These are phyloP conservation scores for Psittacula echo DNA, from an alignment of 2,797 vertebrate species.

Conservation along the genomic window DNA sequence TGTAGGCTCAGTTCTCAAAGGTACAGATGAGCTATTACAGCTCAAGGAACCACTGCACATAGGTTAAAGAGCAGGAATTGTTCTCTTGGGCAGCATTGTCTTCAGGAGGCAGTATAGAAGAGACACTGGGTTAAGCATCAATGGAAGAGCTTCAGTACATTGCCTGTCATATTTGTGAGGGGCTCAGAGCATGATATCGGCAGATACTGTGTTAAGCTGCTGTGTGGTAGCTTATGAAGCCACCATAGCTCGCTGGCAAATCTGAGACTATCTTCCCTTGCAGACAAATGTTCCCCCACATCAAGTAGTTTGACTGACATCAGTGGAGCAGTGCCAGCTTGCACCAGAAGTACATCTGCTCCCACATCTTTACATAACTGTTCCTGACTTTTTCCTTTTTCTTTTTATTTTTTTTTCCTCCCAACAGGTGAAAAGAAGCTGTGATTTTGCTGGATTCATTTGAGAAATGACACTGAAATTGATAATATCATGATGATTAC, in stretches of 20 bases:
- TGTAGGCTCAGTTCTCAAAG: not conserved
- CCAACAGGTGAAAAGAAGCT: slow-evolving; percentile 15
- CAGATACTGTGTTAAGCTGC: not conserved
- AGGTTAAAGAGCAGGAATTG: not conserved
- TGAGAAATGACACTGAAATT: not conserved
- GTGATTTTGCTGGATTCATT: not conserved
- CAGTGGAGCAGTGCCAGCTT: slow-evolving; percentile 9
- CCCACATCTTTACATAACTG: slow-evolving; percentile 55
- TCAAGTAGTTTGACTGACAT: slow-evolving; percentile 35
- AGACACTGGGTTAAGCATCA: not conserved
- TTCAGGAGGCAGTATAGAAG: not conserved
- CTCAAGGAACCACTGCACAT: not conserved
- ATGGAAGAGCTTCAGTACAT: not conserved
- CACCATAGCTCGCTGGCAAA: not conserved
- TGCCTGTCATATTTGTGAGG: not conserved
- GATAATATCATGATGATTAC: not conserved
- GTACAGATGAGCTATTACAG: not conserved
- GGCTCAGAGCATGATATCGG: not conserved
- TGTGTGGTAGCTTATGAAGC: not conserved
- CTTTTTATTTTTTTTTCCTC: not conserved
- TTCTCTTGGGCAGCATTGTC: not conserved
- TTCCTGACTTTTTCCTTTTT: not conserved
- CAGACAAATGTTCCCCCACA: slow-evolving; percentile 28
- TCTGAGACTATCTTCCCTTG: not conserved
- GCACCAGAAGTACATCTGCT: slow-evolving; percentile 48